Evolutionary conservation across 1,140 invertebrate genomes (phyloP), one percentile per base, ranked within the genome.

Genomic region (Onthophagus taurus): DNA sequence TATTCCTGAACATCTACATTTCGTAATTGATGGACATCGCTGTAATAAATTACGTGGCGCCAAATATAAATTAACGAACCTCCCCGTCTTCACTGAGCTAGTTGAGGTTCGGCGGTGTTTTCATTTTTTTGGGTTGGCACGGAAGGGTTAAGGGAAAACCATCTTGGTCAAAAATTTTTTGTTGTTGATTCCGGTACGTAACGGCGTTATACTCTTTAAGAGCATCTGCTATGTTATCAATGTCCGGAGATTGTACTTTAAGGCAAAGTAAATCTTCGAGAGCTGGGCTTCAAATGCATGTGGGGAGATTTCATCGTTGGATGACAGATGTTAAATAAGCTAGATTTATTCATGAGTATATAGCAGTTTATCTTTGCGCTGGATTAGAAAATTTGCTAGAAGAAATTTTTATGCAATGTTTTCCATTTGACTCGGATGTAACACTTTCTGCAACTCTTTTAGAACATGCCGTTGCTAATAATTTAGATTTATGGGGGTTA

Each of bases 341-440:
- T 2, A 78, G 81, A 52, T 90, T 89, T 62, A 76, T 93, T 16
- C 88, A 91, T 57, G 88, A 92, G 72, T 85, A 89, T 58, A 85
- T 88, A 11, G 88, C 89, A 0, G 83, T 93, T 39, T 91, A 90
- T 65, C 64, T 93, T 0, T 85, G 88, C 45, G 89, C 89, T 11
- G 88, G 85, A 3, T 77, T 92, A 50, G 89, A 93, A 64, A 90
- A 90, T 57, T 68, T 93, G 0, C 66, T 93, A 13, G 89, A 93
- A 62, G 89, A 93, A 64, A 82, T 88, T 38, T 64, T 87, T 24
- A 58, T 85, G 31, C 80, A 88, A 55, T 85, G 85, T 51, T 59
- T 88, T 49, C 77, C 80, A 13, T 68, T 66, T 20, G 79, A 85
- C 26, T 68, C 74, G 2, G 72, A 78, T 37, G 71, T 77, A 1